phyloP scores from a whole-genome alignment of 2,888 invertebrate genomes.

The Melanotus villosus region DNA sequence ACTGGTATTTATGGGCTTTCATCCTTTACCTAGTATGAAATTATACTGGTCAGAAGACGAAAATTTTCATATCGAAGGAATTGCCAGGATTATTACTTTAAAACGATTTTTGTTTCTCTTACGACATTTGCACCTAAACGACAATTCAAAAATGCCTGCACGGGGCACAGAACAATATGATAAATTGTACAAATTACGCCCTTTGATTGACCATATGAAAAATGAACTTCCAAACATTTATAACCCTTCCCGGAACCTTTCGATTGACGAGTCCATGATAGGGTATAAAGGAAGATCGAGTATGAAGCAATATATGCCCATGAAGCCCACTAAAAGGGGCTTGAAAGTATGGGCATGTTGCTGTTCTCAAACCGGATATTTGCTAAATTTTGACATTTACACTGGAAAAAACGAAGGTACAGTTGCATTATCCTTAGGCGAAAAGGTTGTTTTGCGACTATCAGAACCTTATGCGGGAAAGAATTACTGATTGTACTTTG shows the following conservation, averaged over 20 bases:
- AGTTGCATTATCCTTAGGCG: background rate
- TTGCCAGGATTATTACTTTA: too few species aligned
- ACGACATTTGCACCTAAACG: slow-evolving; percentile 46
- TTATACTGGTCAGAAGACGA: background rate
- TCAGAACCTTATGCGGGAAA: too few species aligned
- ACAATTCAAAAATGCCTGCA: slow-evolving; percentile 45
- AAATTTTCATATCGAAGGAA: slow-evolving; percentile 37
- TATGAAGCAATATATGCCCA: too few species aligned
- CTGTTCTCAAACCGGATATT: background rate
- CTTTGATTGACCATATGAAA: slow-evolving; percentile 35
- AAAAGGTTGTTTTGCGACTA: too few species aligned
- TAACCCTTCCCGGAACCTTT: slow-evolving; percentile 26
- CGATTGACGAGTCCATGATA: slow-evolving; percentile 40
- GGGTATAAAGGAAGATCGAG: background rate
- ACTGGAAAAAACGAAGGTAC: background rate
- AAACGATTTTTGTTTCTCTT: too few species aligned
- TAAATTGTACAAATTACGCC: slow-evolving; percentile 51
- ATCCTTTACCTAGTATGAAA: background rate
- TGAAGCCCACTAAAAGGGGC: too few species aligned
- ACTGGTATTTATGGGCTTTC: background rate
- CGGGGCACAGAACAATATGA: slow-evolving; percentile 42
- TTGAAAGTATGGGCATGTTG: background rate
- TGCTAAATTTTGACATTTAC: background rate
- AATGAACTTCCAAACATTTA: slow-evolving; percentile 35
- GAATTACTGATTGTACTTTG: too few species aligned